Evolutionary conservation across 2,888 invertebrate genomes (phyloP).

Genomic region (Hedychridium roseum): DNA sequence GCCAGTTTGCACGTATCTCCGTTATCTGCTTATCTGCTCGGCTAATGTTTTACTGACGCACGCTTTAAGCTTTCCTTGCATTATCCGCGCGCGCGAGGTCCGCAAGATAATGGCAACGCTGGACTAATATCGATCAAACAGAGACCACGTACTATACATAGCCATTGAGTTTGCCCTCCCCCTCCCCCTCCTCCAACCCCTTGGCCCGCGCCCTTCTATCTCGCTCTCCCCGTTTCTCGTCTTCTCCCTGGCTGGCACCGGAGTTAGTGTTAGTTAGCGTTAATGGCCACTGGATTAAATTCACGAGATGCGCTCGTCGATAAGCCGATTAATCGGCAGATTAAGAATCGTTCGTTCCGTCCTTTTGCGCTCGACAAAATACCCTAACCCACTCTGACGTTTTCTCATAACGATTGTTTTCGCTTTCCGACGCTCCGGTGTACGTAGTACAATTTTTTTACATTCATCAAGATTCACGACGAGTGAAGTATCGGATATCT

Average conservation of each 20-base stretch:
- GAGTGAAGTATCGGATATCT: too few relatives aligned
- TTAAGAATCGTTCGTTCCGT: conserved; percentile 4
- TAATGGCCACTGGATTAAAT: conserved; percentile 16
- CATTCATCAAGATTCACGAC: too few relatives aligned
- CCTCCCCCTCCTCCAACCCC: background rate
- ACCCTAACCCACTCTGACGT: too few relatives aligned
- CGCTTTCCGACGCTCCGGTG: too few relatives aligned
- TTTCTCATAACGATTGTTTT: too few relatives aligned
- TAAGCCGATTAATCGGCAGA: conserved; percentile 18
- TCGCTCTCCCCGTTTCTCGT: background rate
- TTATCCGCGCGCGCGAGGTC: conserved; percentile 32
- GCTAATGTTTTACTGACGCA: conserved; percentile 41
- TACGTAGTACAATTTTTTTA: too few relatives aligned
- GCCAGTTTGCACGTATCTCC: conserved; percentile 6
- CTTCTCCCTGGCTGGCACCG: background rate
- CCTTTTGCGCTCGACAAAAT: background rate
- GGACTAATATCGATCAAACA: conserved; percentile 37
- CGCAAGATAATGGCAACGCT: conserved; percentile 26
- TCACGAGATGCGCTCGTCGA: conserved; percentile 15
- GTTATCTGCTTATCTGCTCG: conserved; percentile 40
- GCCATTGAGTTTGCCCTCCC: conserved; percentile 17
- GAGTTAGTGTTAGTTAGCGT: too few relatives aligned
- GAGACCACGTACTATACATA: conserved; percentile 12
- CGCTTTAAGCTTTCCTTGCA: conserved; percentile 39
- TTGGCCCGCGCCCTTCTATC: background rate